phyloP scores from a whole-genome alignment of 2,888 invertebrate species.

The Cephus rjabovi region DNA sequence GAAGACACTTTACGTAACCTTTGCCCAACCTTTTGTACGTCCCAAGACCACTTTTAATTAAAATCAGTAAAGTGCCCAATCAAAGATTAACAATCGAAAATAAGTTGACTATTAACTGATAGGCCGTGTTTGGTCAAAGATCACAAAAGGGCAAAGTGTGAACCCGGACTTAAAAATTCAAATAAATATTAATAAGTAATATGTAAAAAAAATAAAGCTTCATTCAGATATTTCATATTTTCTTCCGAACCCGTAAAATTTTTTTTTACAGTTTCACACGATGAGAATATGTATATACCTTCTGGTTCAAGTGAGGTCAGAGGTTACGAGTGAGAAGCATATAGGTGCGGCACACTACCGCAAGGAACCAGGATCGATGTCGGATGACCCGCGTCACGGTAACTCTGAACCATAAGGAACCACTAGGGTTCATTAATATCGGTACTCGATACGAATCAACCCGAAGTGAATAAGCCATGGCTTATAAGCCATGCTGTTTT shows the following conservation, averaged over 20 bases:
- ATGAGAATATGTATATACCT: not conserved
- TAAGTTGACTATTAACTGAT: no score
- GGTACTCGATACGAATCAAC: not conserved
- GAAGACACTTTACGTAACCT: no score
- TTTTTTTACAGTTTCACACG: not conserved
- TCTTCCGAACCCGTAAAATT: not conserved
- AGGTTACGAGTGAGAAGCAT: conserved; percentile 4
- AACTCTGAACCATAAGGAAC: not conserved
- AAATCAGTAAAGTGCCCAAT: no score
- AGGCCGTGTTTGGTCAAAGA: no score
- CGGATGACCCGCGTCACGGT: conserved; percentile 26
- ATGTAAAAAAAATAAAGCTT: no score
- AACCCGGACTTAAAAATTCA: no score
- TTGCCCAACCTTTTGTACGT: no score
- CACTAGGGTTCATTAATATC: not conserved
- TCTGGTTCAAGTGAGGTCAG: not conserved
- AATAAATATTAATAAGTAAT: no score
- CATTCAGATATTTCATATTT: no score
- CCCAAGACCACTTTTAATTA: no score
- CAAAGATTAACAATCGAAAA: no score
- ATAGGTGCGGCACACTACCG: conserved; percentile 30
- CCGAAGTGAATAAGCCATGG: not conserved
- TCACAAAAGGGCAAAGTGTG: no score
- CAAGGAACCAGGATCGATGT: conserved; percentile 30
- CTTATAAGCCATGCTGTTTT: not conserved